Conservation (phyloP, 2,888 invertebrate species). For the Apotomis capreana region DNA sequence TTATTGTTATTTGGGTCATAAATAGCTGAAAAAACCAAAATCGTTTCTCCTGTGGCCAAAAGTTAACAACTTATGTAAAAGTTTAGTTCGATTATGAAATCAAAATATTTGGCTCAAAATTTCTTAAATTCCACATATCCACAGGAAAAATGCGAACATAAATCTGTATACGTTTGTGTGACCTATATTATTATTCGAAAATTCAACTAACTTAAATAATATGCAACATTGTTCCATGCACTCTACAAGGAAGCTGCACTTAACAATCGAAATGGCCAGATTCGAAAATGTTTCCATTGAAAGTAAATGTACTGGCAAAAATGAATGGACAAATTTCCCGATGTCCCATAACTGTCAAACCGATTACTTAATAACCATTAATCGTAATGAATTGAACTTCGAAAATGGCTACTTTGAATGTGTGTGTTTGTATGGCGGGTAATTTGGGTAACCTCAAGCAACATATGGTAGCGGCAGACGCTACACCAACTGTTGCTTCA, state of each 20-base stretch:
- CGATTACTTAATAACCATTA: conserved; percentile 52
- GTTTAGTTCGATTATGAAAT: too few species aligned
- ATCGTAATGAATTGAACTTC: conserved; percentile 68
- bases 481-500: conserved; percentile 77
- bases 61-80: too few species aligned
- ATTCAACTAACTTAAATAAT: neutral
- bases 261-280: neutral
- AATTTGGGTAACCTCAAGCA: conserved; percentile 81
- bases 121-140: too few species aligned
- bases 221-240: neutral
- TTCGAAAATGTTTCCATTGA: neutral
- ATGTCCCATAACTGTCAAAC: conserved; percentile 50
- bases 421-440: conserved; percentile 52
- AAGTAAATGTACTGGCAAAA: conserved; percentile 5
- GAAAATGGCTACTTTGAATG: conserved; percentile 68
- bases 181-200: too few species aligned
- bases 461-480: conserved; percentile 81
- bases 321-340: conserved; percentile 11
- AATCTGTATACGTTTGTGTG: too few species aligned
- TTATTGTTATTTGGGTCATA: too few species aligned
- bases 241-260: neutral
- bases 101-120: too few species aligned
- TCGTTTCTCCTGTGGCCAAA: too few species aligned
- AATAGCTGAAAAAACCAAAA: too few species aligned
- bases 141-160: too few species aligned